Base-by-base conservation (phyloP, 2,888 invertebrate genomes). In the Leptarthrus brevirostris region DNA sequence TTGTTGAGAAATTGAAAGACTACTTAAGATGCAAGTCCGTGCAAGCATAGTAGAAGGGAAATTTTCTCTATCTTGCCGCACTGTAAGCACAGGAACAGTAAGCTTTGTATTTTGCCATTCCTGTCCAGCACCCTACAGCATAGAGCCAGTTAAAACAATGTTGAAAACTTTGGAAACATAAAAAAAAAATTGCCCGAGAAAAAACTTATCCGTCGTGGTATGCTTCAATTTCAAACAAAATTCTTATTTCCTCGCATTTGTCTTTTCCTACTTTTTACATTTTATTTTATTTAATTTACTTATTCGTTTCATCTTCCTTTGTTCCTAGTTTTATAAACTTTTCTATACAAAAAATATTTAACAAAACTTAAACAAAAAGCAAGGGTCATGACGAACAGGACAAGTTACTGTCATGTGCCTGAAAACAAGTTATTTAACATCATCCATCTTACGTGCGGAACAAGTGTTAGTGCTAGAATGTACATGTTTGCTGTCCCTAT, bases 361-460 rank as follows among this genome's bases (percentile, higher is more conserved):
- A 64, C 26, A 18, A 64, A 54, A 49, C 69, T 18, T 22, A 69
- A 69, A 14, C n/a, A 69, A 52, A 69, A 52, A 52, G 26, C n/a
- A 52, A 52, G 34, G 18, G 16, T 30, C 18, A 52, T 20, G 34
- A 8, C 18, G 36, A 14, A 18, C 30, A 44, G 16, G 69, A 69
- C 26, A 73, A 70, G 69, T 72, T 75, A 74, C 54, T 75, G 76
- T 76, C 76, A 76, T 76, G 76, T 76, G 24, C 58, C 52, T 64
- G 58, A 52, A 53, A 72, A 52, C 6, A 64, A 26, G 53, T 54
- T 56, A 56, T 74, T 72, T 40, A 66, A 61, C 52, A 53, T 53
- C 26, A 44, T 69, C 74, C 69, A 72, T 72, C 74, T 72, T 34
- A 72, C 64, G 34, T 61, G 30, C 44, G 64, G 34, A 34, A 54